Evolutionary conservation across 2,888 invertebrate genomes (phyloP), one percentile per base, ranked within the genome.

Genomic region (Vanessa cardui): DNA sequence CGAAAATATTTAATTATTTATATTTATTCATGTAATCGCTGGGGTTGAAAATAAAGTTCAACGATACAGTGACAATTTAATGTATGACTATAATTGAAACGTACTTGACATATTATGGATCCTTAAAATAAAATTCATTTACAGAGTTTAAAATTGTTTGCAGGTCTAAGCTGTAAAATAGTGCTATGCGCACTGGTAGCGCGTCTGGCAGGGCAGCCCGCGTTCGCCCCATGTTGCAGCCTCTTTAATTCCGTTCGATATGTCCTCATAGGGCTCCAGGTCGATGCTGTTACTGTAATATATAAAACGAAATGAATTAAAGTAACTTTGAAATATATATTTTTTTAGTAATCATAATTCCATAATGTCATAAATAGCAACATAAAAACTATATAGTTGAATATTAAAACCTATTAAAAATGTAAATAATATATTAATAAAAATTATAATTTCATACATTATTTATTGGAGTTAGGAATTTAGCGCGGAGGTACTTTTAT

Each of bases 181-280:
- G 45, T 54, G 18, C 68, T 74, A 76, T 46, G 66, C 85, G 73
- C 95, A 95, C 62, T 87, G 86, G 76, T 94, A 94, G 61, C 93
- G 88, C 33, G 89, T 86, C 50, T 94, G 94, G 75, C 96, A 96
- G 20, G 90, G 85, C 75, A 92, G 90, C 2, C 95, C 94, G 1
- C 91, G 90, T 69, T 92, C 90, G 6, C 96, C 96, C 86, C 95
- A 94, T 46, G 94, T 93, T 5, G 96, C 94, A 0, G 96, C 96
- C 73, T 95, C 94, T 78, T 94, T 94, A 75, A 96, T 92, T 63
- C 95, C 94, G 47, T 89, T 85, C 5, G 96, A 92, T 47, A 95
- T 88, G 72, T 94, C 93, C 72, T 94, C 94, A 76, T 96, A 96
- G 47, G 94, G 94, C 20, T 93, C 87, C 68, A 92, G 71, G 12